Conservation (phyloP, 2,797 vertebrate genomes). For the Tachyglossus aculeatus region DNA sequence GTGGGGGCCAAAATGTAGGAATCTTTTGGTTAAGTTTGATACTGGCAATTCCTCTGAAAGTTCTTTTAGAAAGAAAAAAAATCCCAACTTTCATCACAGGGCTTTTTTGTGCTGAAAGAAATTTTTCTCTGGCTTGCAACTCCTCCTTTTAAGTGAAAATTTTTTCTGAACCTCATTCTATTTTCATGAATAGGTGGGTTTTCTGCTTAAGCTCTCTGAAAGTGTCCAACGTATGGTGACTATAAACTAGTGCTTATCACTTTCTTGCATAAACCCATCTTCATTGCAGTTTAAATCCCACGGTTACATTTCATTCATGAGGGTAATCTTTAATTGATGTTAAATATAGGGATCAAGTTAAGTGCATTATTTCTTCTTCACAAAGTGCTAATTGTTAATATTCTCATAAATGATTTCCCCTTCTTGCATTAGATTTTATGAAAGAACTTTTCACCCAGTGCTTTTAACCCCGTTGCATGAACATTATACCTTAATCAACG, state of each 20-base stretch:
- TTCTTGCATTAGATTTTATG: constrained; percentile 63
- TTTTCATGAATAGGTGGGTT: too few species aligned
- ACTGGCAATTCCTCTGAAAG: constrained; percentile 34
- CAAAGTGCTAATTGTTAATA: constrained; percentile 69
- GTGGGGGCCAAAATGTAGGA: not conserved
- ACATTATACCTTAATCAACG: constrained; percentile 63
- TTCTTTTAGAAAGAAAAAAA: constrained; percentile 47
- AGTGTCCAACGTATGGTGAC: too few species aligned
- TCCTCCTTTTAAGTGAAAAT: not conserved
- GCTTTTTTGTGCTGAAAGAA: constrained; percentile 12
- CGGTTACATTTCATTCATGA: constrained; percentile 68
- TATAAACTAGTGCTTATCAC: not conserved
- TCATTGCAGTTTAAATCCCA: constrained; percentile 64
- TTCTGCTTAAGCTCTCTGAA: too few species aligned
- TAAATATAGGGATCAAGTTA: constrained; percentile 67
- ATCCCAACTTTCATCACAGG: not conserved
- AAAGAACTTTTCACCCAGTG: constrained; percentile 66
- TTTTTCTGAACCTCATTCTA: too few species aligned
- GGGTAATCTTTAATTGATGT: constrained; percentile 71
- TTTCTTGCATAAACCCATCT: constrained; percentile 58
- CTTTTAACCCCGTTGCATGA: constrained; percentile 67
- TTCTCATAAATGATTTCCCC: constrained; percentile 69
- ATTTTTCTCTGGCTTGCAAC: not conserved
- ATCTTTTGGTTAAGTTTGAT: constrained; percentile 12
- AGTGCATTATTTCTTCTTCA: constrained; percentile 69